Percentiles rank a stretch among this genome's conserved stretches.
Conservation (phyloP, 2,797 vertebrate genomes). For the Calcarius lapponicus region DNA sequence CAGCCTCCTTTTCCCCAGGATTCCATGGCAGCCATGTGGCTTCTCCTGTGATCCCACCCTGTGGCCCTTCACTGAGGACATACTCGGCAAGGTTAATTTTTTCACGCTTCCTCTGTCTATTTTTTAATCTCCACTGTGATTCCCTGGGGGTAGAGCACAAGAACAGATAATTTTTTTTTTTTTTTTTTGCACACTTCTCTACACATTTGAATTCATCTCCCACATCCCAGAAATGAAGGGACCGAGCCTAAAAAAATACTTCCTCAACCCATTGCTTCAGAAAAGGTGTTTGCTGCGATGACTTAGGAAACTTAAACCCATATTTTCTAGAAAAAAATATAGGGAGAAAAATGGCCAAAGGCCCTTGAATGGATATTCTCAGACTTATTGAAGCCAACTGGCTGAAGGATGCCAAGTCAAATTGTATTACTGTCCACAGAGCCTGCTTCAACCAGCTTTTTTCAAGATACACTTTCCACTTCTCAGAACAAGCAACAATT, state of each 20-base stretch:
- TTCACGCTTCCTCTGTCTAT: neutral
- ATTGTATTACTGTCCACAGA: neutral
- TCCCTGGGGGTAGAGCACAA: neutral
- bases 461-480: neutral
- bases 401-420: neutral
- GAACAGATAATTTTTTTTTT: neutral
- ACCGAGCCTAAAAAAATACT: neutral
- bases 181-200: neutral
- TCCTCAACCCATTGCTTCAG: neutral
- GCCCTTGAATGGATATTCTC: neutral
- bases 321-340: neutral
- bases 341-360: neutral
- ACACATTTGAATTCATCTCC: neutral
- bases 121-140: neutral
- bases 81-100: neutral
- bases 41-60: neutral
- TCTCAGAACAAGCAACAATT: conserved; percentile 17
- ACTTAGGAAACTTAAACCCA: neutral
- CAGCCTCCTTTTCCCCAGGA: neutral
- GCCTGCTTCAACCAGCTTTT: neutral
- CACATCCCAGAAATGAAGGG: neutral
- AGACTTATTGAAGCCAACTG: neutral
- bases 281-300: neutral
- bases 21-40: accelerated
- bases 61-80: neutral